These are phyloP conservation scores for Omphaloscelis lunosa DNA, from an alignment of 2,888 invertebrate species.

Conservation along the genomic window DNA sequence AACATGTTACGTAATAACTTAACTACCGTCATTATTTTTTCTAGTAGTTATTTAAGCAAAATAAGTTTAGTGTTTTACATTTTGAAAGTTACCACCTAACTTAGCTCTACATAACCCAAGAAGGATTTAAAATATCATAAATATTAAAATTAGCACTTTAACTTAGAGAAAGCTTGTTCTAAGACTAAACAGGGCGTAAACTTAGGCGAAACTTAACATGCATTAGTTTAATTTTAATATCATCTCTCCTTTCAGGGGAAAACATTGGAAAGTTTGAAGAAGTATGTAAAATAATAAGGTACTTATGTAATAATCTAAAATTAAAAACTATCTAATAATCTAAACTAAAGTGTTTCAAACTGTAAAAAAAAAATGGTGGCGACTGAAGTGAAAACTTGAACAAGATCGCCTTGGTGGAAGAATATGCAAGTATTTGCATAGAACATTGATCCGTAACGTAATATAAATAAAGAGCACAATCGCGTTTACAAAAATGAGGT, in stretches of 20 bases:
- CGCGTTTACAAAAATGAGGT: too few relatives aligned
- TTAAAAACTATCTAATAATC: too few relatives aligned
- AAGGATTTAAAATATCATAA: conserved; percentile 29
- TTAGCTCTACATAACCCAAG: conserved; percentile 5
- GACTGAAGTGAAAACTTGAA: too few relatives aligned
- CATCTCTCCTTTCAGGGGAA: not conserved
- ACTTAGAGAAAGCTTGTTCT: conserved; percentile 23
- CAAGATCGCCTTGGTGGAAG: too few relatives aligned
- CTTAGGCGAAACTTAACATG: not conserved
- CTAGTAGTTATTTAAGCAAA: not conserved
- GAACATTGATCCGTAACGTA: too few relatives aligned
- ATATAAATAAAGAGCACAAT: too few relatives aligned
- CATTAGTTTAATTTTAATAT: not conserved
- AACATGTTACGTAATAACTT: not conserved
- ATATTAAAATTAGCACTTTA: conserved; percentile 33
- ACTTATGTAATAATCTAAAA: not conserved
- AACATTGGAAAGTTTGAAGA: not conserved
- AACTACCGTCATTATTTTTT: not conserved
- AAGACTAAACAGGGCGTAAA: conserved; percentile 14
- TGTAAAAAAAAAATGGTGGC: too few relatives aligned
- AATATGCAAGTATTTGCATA: too few relatives aligned
- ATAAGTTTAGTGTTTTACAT: not conserved
- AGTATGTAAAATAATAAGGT: not conserved
- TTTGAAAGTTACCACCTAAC: conserved; percentile 7
- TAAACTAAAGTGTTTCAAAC: not conserved